phyloP scores from a whole-genome alignment of 2,797 vertebrate species.

The Nothura maculosa region DNA sequence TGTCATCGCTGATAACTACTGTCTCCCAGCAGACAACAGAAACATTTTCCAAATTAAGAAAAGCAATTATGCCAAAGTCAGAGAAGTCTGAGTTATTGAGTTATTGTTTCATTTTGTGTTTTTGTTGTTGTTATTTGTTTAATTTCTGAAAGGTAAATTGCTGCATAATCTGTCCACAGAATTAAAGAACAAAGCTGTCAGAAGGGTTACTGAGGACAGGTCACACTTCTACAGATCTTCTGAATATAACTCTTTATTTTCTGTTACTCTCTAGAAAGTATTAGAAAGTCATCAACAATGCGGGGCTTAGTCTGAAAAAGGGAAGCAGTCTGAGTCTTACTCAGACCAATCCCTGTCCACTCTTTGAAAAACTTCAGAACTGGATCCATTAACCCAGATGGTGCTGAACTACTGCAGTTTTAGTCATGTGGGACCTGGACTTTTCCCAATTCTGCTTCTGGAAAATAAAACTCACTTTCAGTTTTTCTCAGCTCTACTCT shows the following conservation, averaged over 20 bases:
- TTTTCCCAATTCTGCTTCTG: background rate
- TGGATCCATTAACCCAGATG: background rate
- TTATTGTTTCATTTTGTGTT: background rate
- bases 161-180: background rate
- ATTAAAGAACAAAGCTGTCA: background rate
- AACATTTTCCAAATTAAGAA: slow-evolving; percentile 52
- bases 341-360: background rate
- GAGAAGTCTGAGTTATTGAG: background rate
- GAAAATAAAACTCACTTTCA: background rate
- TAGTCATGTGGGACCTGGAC: background rate
- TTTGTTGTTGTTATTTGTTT: too few relatives aligned
- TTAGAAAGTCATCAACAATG: background rate
- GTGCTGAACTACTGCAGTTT: background rate
- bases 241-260: background rate
- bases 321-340: background rate
- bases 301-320: background rate
- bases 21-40: background rate
- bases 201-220: background rate
- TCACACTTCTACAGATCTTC: background rate
- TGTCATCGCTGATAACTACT: background rate
- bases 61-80: background rate
- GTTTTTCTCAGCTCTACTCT: background rate
- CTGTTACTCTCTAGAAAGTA: background rate
- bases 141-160: background rate
- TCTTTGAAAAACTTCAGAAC: background rate